Base-by-base conservation (phyloP, 2,113 vertebrate genomes). In the Chlamydotis undulata region DNA sequence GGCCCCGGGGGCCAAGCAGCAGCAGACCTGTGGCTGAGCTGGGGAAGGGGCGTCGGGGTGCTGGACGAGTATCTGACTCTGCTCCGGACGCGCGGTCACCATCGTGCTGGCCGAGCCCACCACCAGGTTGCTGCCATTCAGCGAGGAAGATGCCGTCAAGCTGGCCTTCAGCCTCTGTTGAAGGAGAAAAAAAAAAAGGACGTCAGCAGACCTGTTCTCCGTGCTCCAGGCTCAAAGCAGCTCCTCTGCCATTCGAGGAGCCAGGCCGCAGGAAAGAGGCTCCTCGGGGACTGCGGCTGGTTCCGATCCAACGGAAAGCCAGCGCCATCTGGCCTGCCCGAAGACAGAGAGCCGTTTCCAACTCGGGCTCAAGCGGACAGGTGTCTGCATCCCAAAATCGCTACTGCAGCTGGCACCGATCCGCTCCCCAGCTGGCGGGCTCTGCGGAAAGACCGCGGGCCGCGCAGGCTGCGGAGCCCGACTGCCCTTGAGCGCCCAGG, bases 11-110 rank as follows among this genome's bases (percentile, higher is more conserved):
- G 33, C 7, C 26, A 19, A 10, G 53, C 28, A 29, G 68, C 23
- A 10, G 56, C 96, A 94, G 93, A 99, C 99, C 99, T 99, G 99
- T 79, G 99, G 99, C 87, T 99, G 99, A 78, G 99, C 99, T 24
- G 99, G 99, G 68, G 99, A 99, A 1, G 99, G 99, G 39, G 99
- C 98, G 4, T 99, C 99, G 5, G 99, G 99, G 59, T 99, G 99
- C 53, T 99, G 99, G 77, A 98, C 98, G 1, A 99, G 98, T 60
- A 98, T 97, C 97, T 99, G 99, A 90, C 99, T 99, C 95, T 99
- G 99, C 93, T 99, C 99, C 18, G 98, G 98, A 47, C 98, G 99
- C 12, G 99, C 98, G 2, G 98, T 98, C 81, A 99, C 99, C 99
- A 99, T 99, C 24, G 98, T 99, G 96, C 99, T 99, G 96, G 98